phyloP scores from a whole-genome alignment of 2,113 vertebrate genomes.

The Polypterus bichir region DNA sequence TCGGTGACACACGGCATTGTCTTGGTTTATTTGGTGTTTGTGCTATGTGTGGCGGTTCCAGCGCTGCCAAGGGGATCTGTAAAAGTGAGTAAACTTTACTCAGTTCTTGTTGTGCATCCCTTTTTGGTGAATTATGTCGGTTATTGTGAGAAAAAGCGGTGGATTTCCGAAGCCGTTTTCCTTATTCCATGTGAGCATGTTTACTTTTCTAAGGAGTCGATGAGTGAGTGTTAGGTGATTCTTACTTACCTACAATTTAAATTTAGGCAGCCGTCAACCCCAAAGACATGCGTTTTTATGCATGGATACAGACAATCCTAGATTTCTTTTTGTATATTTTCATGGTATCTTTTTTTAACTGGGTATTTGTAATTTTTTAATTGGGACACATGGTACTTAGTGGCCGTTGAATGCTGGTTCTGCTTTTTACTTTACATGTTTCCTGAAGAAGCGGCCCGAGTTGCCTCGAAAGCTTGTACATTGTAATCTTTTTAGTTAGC shows the following conservation, averaged over 20 bases:
- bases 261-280: background rate
- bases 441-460: too few relatives aligned
- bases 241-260: background rate
- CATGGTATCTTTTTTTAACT: too few relatives aligned
- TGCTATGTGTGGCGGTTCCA: slow-evolving; percentile 43
- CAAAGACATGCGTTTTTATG: too few relatives aligned
- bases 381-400: too few relatives aligned
- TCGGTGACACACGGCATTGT: slow-evolving; percentile 49
- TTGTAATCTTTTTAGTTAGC: too few relatives aligned
- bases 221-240: background rate
- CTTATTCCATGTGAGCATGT: background rate
- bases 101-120: background rate
- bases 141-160: background rate
- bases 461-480: too few relatives aligned
- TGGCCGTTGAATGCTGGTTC: too few relatives aligned
- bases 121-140: too few relatives aligned
- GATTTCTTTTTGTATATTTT: too few relatives aligned
- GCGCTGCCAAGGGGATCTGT: slow-evolving; percentile 46
- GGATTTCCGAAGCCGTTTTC: background rate
- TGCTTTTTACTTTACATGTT: too few relatives aligned
- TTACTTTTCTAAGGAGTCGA: background rate
- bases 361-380: too few relatives aligned
- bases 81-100: slow-evolving; percentile 37
- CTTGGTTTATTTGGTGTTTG: slow-evolving; percentile 39
- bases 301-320: too few relatives aligned